These are phyloP conservation scores for Epinephelus cyanopodus DNA, from an alignment of 2,113 vertebrate genomes.

Conservation along the genomic window DNA sequence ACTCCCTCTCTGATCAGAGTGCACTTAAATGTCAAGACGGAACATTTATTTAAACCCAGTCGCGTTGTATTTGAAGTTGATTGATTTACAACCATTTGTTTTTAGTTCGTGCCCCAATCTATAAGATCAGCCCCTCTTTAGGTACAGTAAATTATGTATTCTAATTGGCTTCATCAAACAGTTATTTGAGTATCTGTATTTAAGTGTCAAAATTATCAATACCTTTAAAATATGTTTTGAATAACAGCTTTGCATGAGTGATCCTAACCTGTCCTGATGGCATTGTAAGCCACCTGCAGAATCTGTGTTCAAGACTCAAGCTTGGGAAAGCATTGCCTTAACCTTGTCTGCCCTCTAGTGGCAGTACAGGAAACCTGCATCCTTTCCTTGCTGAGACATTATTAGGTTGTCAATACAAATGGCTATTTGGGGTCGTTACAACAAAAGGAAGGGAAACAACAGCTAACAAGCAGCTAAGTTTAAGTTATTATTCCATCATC, in stretches of 20 bases:
- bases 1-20: background rate
- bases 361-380: slow-evolving; percentile 2
- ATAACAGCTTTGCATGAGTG: background rate
- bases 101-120: background rate
- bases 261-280: no score
- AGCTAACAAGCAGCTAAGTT: no score
- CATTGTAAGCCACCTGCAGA: background rate
- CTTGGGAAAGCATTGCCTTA: background rate
- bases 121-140: background rate
- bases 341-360: slow-evolving; percentile 70
- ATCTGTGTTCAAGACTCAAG: background rate
- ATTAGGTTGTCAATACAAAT: no score
- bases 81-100: background rate
- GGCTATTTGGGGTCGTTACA: no score
- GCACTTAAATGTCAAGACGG: background rate
- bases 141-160: background rate
- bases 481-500: background rate
- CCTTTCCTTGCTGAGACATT: no score
- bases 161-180: background rate
- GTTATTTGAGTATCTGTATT: background rate
- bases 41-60: background rate
- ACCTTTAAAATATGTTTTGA: background rate
- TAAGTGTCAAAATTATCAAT: background rate
- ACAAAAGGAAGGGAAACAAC: no score
- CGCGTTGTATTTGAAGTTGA: background rate